phyloP scores from a whole-genome alignment of 2,888 invertebrate genomes.

The Lissonota sp. region DNA sequence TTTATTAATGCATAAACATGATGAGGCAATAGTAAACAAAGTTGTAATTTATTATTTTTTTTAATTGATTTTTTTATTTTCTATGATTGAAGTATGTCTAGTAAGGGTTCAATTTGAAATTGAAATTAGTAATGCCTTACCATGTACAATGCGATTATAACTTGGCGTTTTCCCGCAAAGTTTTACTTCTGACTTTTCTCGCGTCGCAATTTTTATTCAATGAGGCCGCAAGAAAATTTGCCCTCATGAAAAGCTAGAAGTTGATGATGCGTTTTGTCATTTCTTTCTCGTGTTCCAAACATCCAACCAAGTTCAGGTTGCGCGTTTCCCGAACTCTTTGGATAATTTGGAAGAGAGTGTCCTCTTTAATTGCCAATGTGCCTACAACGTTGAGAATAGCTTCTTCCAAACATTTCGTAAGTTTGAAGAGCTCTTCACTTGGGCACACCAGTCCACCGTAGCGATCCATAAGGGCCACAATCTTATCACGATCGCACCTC shows the following conservation, averaged over 20 bases:
- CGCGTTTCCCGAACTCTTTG: constrained; percentile 25
- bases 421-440: constrained; percentile 53
- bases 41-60: no score
- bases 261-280: constrained; percentile 29
- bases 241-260: constrained; percentile 37
- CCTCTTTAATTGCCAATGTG: constrained; percentile 32
- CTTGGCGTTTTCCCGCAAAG: no score
- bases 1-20: no score
- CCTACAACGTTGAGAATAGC: constrained; percentile 47
- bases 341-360: constrained; percentile 51
- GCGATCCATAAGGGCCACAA: constrained; percentile 44
- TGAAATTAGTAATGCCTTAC: no score
- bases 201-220: constrained; percentile 47
- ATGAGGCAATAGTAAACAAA: no score
- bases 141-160: no score
- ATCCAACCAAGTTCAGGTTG: constrained; percentile 40
- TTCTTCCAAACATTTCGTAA: constrained; percentile 43
- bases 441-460: constrained; percentile 48
- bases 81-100: no score
- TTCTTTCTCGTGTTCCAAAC: constrained; percentile 35
- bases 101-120: no score
- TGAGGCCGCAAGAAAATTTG: constrained; percentile 40
- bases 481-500: constrained; percentile 35
- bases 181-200: constrained; percentile 35
- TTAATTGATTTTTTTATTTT: no score